phyloP scores from a whole-genome alignment of 2,888 invertebrate species.

The Coremacera marginata region DNA sequence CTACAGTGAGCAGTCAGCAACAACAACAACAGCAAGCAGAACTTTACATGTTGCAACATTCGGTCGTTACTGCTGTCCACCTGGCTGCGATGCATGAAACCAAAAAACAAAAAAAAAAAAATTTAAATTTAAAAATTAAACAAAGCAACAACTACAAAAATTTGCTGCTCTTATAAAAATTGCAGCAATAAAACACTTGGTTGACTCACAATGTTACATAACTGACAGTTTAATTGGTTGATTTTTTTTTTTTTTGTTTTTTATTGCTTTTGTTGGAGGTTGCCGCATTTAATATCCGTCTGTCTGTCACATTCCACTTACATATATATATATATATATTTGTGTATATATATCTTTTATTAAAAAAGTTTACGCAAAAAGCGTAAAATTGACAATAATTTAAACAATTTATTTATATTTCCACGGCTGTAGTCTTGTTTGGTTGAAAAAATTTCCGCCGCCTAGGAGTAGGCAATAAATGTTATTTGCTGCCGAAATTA shows the following conservation, averaged over 20 bases:
- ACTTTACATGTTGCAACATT: not conserved
- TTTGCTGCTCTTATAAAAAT: conserved; percentile 38
- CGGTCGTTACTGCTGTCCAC: not conserved
- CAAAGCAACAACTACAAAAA: conserved; percentile 40
- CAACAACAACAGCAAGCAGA: not conserved
- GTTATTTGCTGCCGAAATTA: conserved; percentile 17
- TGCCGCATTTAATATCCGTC: conserved; percentile 21
- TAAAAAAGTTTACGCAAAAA: conserved; percentile 46
- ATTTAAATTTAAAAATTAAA: conserved; percentile 37
- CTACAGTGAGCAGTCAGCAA: not conserved
- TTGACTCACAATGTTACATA: conserved; percentile 57
- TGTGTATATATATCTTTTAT: conserved; percentile 22
- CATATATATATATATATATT: not conserved
- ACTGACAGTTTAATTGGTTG: conserved; percentile 66
- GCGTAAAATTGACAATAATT: conserved; percentile 64
- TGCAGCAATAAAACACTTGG: conserved; percentile 60
- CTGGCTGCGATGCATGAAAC: conserved; percentile 17
- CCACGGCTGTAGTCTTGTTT: conserved; percentile 25
- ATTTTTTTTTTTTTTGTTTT: conserved; percentile 50
- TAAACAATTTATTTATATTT: conserved; percentile 39
- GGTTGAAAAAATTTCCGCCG: conserved; percentile 32
- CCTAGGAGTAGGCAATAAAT: conserved; percentile 51
- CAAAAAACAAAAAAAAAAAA: conserved; percentile 7
- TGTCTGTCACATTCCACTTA: not conserved
- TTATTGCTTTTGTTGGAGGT: not conserved